A percentile compares a stretch with the other conserved stretches of the same genome.
These are phyloP conservation scores for Stichopus chloronotus DNA, from an alignment of 35 echinoderm and acorn worm genomes.

Conservation along the genomic window DNA sequence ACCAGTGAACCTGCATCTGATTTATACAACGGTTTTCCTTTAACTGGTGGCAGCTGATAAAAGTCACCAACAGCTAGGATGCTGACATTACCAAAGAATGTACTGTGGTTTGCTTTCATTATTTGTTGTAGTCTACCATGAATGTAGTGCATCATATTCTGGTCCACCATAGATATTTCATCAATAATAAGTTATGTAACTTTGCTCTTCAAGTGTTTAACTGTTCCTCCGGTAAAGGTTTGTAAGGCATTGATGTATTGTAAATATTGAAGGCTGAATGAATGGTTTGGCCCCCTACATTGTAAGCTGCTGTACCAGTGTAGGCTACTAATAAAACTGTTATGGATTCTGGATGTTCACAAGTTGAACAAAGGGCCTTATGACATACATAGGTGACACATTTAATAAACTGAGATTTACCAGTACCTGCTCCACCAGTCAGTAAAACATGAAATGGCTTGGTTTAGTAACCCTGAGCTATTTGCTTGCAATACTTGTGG, in stretches of 20 bases:
- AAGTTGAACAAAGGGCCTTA: neutral
- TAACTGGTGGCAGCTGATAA: slow-evolving; percentile 66
- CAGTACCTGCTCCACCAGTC: slow-evolving; percentile 47
- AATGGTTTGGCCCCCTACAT: slow-evolving; percentile 60
- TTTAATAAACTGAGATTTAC: slow-evolving; percentile 40
- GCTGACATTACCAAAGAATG: slow-evolving; percentile 67
- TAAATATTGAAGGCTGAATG: slow-evolving; percentile 33
- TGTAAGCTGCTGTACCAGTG: slow-evolving; percentile 78
- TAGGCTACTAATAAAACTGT: slow-evolving; percentile 69
- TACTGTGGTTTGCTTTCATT: slow-evolving; percentile 45
- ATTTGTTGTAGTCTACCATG: slow-evolving; percentile 62
- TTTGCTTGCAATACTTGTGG: neutral
- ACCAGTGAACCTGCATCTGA: neutral
- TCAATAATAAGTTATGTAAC: slow-evolving; percentile 63
- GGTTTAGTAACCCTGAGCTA: neutral
- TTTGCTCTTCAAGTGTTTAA: slow-evolving; percentile 63
- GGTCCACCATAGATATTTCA: slow-evolving; percentile 77
- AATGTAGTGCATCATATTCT: slow-evolving; percentile 57
- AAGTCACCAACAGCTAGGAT: slow-evolving; percentile 71
- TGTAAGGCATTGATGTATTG: slow-evolving; percentile 45
- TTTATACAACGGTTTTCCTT: slow-evolving; percentile 27
- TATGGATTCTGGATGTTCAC: slow-evolving; percentile 26
- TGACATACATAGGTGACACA: neutral
- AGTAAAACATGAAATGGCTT: slow-evolving; percentile 39
- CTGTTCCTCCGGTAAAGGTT: slow-evolving; percentile 60